phyloP scores from a whole-genome alignment of 2,113 vertebrate genomes.

The Phrynocephalus versicolor region DNA sequence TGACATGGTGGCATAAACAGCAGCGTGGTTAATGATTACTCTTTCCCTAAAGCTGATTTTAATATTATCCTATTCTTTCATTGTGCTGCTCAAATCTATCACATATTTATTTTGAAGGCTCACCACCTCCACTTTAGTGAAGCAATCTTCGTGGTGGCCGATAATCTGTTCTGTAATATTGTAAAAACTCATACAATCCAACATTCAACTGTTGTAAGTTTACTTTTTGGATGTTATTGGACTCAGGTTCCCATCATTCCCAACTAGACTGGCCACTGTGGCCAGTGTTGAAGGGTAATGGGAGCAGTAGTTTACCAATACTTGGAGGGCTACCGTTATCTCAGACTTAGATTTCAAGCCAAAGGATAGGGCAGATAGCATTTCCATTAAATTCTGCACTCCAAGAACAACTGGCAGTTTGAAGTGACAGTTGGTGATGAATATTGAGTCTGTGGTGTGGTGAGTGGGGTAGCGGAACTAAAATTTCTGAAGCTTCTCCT shows the following conservation, averaged over 20 bases:
- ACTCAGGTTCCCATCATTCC: not conserved
- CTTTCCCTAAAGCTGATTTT: not conserved
- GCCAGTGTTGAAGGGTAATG: not conserved
- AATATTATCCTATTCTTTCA: slow-evolving; percentile 1
- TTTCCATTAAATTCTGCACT: not conserved
- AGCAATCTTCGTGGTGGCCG: too few relatives aligned
- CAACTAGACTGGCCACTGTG: too few relatives aligned
- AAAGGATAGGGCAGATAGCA: not conserved
- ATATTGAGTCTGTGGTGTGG: not conserved
- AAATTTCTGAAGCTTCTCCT: not conserved
- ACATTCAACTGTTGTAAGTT: too few relatives aligned
- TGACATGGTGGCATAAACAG: not conserved
- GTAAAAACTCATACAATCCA: not conserved
- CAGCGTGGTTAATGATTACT: not conserved
- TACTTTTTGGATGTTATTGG: not conserved
- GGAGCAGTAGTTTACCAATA: too few relatives aligned
- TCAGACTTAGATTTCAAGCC: not conserved
- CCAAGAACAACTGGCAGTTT: not conserved
- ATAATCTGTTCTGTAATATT: not conserved
- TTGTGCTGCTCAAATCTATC: not conserved
- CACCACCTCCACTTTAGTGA: not conserved
- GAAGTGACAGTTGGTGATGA: not conserved
- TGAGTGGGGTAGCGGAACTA: too few relatives aligned
- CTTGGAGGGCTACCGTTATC: too few relatives aligned
- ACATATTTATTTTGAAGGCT: not conserved